Base-by-base conservation (phyloP, 1,140 invertebrate species). In the Drosophila asahinai region DNA sequence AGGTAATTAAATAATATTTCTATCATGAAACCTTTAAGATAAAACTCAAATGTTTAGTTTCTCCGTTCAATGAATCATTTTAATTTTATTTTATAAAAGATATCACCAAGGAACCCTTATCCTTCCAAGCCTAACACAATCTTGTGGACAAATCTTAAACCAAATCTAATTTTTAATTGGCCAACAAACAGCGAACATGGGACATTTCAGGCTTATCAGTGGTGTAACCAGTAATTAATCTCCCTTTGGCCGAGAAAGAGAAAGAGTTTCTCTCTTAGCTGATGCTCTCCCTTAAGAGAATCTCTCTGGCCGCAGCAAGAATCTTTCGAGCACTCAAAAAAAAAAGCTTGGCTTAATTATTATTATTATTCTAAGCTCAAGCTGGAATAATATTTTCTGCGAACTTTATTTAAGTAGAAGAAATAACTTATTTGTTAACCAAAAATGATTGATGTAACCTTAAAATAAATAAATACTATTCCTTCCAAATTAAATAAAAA, bases 81-180 rank as follows among this genome's bases (percentile, higher is more conserved):
- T 7, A 22, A 14, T 25, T 22, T 12, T 1, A 36, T 22, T 22
- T 22, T 2, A 22, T 22, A 22, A 22, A 22, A 22, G 19, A 22
- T 22, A 22, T 22, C 19, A 22, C 19, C 19, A 22, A 22, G 19
- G 19, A 22, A 22, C 19, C 19, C 19, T 22, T 22, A 22, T 22
- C 19, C 19, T 22, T 22, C 19, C 2, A 9, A 30, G 27, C 40
- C 30, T 38, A n/a, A 19, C 6, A 11, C 12, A 47, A 71, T 71
- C 67, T 12, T 9, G 9, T 17, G 30, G 11, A 47, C 49, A 52
- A 73, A 73, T 73, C 68, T 71, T 33, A 59, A 45, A 11, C 70
- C n/a, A 61, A 73, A 73, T 73, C 67, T 61, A 73, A 73, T 72
- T 79, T 71, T 79, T 79, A 79, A 79, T 79, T 79, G 59, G 76